A percentile compares a stretch with the other conserved stretches of the same genome.
Evolutionary conservation across 2,113 vertebrate species (phyloP).

Genomic region (Galeopterus variegatus): DNA sequence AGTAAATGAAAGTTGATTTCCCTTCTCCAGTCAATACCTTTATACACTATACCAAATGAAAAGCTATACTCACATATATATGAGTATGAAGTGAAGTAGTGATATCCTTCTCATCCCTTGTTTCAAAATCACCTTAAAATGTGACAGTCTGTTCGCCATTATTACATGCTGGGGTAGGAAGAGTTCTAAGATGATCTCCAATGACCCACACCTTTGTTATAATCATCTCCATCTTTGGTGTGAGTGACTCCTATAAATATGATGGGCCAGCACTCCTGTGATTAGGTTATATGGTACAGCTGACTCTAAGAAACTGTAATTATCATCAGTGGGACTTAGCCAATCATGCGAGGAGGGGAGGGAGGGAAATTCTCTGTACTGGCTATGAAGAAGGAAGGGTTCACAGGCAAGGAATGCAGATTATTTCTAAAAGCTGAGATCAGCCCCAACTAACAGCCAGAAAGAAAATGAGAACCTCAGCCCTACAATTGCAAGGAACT

Average conservation of each 20-base stretch:
- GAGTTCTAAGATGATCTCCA: neutral
- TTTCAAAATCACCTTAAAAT: neutral
- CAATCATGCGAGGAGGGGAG: neutral
- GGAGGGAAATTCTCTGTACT: neutral
- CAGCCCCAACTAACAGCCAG: neutral
- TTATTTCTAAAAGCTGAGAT: neutral
- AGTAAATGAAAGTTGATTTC: neutral
- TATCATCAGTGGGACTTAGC: neutral
- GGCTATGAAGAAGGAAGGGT: neutral
- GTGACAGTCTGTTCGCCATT: neutral
- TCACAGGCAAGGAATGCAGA: accelerated
- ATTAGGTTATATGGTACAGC: neutral
- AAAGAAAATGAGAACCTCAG: neutral
- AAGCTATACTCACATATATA: neutral
- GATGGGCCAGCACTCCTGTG: too few species aligned
- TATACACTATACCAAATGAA: neutral
- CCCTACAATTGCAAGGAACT: neutral
- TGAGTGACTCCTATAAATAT: neutral
- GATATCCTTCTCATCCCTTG: neutral
- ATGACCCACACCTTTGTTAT: neutral
- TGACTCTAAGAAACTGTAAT: neutral
- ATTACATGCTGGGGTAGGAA: neutral
- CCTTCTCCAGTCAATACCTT: neutral
- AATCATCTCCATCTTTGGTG: neutral
- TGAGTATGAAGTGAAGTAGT: neutral